These are phyloP conservation scores for Misgurnus anguillicaudatus DNA, from an alignment of 2,113 vertebrate genomes.

Conservation along the genomic window DNA sequence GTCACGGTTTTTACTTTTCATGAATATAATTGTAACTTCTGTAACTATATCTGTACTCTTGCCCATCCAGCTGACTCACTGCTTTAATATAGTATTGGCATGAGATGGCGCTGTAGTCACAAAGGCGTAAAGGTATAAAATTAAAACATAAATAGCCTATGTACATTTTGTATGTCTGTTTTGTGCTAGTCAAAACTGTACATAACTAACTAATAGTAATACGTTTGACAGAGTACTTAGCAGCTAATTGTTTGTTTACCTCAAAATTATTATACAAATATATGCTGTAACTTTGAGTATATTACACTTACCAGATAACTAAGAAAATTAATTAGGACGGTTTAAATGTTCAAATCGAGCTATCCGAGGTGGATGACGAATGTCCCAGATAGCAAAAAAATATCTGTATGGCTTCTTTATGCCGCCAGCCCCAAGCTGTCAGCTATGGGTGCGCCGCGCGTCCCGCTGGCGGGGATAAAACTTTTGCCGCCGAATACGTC, in stretches of 20 bases:
- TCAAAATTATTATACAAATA: not conserved
- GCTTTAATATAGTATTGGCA: not conserved
- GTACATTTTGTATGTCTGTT: not conserved
- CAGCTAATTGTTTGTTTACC: too few species aligned
- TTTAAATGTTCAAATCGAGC: not conserved
- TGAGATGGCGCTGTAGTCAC: not conserved
- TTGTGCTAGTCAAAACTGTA: too few species aligned
- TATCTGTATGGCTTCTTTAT: too few species aligned
- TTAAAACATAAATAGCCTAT: not conserved
- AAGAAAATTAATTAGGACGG: not conserved
- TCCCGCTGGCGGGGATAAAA: too few species aligned
- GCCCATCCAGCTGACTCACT: not conserved
- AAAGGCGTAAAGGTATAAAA: not conserved
- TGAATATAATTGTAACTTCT: slow-evolving; percentile 4
- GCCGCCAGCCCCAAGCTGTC: too few species aligned
- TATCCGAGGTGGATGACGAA: not conserved
- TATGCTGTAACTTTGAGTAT: not conserved
- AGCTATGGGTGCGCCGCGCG: too few species aligned
- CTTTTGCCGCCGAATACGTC: too few species aligned
- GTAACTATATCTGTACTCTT: slow-evolving; percentile 2
- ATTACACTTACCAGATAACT: slow-evolving; percentile 2
- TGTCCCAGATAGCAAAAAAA: too few species aligned
- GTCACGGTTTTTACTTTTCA: not conserved
- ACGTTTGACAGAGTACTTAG: too few species aligned
- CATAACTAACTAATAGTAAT: too few species aligned